Conservation (phyloP, 1,140 invertebrate species). For the Metopolophium dirhodum region DNA sequence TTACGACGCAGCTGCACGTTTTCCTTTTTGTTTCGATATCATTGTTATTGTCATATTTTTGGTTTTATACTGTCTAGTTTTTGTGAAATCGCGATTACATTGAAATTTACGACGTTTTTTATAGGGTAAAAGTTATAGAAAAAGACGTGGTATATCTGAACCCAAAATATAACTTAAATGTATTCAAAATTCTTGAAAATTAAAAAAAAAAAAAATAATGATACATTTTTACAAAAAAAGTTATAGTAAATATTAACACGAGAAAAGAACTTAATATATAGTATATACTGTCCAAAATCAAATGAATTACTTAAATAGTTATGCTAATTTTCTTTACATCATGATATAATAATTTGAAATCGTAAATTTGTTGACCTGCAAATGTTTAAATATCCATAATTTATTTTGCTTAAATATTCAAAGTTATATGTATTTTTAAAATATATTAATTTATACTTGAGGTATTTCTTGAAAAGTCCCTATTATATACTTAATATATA, state of each 20-base stretch:
- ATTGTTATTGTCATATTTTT: conserved; percentile 21
- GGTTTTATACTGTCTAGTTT: not conserved
- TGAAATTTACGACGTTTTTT: conserved; percentile 6
- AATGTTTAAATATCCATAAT: no score
- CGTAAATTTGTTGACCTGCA: not conserved
- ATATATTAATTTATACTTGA: no score
- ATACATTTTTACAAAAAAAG: not conserved
- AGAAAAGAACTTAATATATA: not conserved
- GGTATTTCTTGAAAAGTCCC: no score
- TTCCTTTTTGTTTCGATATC: not conserved
- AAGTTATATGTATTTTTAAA: no score
- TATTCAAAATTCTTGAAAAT: not conserved
- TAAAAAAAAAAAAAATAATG: not conserved
- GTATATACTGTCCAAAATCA: not conserved
- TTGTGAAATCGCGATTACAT: not conserved
- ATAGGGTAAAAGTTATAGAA: conserved; percentile 1
- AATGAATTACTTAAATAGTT: not conserved
- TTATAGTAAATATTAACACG: not conserved
- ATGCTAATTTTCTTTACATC: not conserved
- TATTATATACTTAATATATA: no score
- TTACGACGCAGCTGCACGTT: not conserved
- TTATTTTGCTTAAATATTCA: no score
- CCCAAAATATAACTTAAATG: not conserved
- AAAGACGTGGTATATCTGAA: not conserved
- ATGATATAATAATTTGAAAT: not conserved